phyloP scores from a whole-genome alignment of 2,113 vertebrate species.

The Gallinago paraguaiae region DNA sequence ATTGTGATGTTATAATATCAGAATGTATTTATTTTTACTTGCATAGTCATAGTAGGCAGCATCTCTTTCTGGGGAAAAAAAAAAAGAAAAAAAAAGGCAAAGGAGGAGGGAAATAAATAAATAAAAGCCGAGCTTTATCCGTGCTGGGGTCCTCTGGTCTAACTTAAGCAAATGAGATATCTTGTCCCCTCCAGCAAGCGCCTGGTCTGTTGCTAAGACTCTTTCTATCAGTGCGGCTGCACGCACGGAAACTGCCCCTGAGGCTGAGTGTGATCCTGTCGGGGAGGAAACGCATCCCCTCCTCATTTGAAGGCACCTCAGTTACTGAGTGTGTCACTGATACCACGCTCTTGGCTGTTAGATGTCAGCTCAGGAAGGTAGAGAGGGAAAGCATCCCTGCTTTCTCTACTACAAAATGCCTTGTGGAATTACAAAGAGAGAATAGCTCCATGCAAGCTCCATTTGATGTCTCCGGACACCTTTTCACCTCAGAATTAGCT shows the following conservation, averaged over 20 bases:
- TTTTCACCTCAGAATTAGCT: background rate
- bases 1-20: constrained; percentile 62
- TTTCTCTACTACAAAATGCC: background rate
- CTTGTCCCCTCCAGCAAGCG: constrained; percentile 23
- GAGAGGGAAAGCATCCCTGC: background rate
- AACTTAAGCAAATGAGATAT: constrained; percentile 61
- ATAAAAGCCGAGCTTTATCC: background rate
- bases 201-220: background rate
- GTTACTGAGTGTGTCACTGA: constrained; percentile 17
- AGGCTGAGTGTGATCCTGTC: background rate
- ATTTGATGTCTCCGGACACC: background rate
- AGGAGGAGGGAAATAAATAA: background rate
- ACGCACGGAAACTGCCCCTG: background rate
- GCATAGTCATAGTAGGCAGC: constrained; percentile 19
- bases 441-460: background rate
- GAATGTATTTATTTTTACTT: constrained; percentile 65
- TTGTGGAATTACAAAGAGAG: background rate
- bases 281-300: constrained; percentile 19
- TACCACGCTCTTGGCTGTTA: constrained; percentile 7
- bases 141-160: constrained; percentile 3
- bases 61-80: background rate
- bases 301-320: background rate
- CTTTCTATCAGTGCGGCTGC: constrained; percentile 7
- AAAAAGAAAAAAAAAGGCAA: background rate
- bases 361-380: constrained; percentile 27